Conservation (phyloP, 1,140 invertebrate species). For the Ylistrum balloti region DNA sequence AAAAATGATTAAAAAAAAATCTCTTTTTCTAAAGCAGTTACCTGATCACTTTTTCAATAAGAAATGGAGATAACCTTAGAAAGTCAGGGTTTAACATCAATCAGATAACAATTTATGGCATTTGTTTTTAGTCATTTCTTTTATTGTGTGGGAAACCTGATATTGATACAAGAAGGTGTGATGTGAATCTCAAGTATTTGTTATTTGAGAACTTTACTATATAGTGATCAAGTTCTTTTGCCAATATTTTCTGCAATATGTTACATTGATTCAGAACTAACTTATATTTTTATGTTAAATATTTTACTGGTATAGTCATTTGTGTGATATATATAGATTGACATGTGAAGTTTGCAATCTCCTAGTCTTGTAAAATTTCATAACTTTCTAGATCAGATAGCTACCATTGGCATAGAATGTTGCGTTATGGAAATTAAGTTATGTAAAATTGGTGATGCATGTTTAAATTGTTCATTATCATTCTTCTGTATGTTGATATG, state of each 20-base stretch:
- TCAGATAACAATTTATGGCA: neutral
- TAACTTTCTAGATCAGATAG: neutral
- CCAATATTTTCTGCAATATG: conserved; percentile 28
- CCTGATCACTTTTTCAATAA: neutral
- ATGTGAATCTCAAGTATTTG: neutral
- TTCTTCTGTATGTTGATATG: neutral
- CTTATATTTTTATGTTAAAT: no score
- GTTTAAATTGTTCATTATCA: no score
- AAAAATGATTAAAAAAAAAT: no score
- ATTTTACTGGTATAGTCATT: conserved; percentile 5
- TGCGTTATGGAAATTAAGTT: neutral
- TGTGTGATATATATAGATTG: neutral
- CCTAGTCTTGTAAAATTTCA: neutral
- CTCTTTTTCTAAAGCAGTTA: no score
- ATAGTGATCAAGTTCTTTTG: neutral
- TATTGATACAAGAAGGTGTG: neutral
- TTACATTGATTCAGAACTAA: neutral
- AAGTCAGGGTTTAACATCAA: neutral
- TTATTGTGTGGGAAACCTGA: neutral
- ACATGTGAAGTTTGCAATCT: neutral
- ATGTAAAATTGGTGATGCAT: no score
- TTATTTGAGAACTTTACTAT: neutral
- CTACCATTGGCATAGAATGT: neutral
- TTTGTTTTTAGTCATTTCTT: neutral
- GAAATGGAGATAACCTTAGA: neutral